Evolutionary conservation across 2,113 vertebrate genomes (phyloP).

Genomic region (Clarias macrocephalus): DNA sequence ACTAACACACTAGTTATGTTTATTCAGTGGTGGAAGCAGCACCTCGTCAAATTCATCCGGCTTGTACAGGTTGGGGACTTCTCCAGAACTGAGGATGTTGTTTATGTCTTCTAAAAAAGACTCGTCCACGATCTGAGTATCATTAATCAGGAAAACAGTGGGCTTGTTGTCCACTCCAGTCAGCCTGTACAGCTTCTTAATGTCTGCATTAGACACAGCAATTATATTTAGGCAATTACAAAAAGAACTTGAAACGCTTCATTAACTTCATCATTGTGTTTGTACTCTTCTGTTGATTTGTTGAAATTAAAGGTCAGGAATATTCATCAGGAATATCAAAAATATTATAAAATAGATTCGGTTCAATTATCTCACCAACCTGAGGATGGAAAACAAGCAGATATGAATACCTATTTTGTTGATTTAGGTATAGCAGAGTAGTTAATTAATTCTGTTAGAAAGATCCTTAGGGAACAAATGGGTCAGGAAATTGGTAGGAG

Average conservation of each 20-base stretch:
- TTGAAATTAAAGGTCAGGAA: slow-evolving; percentile 23
- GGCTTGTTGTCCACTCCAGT: slow-evolving; percentile 81
- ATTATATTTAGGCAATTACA: slow-evolving; percentile 19
- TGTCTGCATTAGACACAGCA: slow-evolving; percentile 67
- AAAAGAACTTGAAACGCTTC: not conserved
- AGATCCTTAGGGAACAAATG: not conserved
- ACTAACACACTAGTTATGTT: not conserved
- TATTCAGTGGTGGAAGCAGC: slow-evolving; percentile 48
- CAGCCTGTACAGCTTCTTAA: slow-evolving; percentile 82
- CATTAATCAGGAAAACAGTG: slow-evolving; percentile 84
- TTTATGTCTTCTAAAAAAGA: slow-evolving; percentile 88
- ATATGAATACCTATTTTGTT: not conserved
- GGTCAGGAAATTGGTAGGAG: not conserved
- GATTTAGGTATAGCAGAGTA: not conserved
- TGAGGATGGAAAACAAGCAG: not conserved
- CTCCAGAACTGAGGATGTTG: slow-evolving; percentile 86
- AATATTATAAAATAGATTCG: not conserved
- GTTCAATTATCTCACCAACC: not conserved
- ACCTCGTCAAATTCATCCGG: slow-evolving; percentile 84
- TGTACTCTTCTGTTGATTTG: slow-evolving; percentile 6
- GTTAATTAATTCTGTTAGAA: not conserved
- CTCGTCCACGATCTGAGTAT: slow-evolving; percentile 82
- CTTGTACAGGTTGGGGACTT: slow-evolving; percentile 88
- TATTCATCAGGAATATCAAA: not conserved
- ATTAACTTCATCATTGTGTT: not conserved